Evolutionary conservation across 2,113 vertebrate genomes (phyloP).

Genomic region (Burhinus bistriatus): DNA sequence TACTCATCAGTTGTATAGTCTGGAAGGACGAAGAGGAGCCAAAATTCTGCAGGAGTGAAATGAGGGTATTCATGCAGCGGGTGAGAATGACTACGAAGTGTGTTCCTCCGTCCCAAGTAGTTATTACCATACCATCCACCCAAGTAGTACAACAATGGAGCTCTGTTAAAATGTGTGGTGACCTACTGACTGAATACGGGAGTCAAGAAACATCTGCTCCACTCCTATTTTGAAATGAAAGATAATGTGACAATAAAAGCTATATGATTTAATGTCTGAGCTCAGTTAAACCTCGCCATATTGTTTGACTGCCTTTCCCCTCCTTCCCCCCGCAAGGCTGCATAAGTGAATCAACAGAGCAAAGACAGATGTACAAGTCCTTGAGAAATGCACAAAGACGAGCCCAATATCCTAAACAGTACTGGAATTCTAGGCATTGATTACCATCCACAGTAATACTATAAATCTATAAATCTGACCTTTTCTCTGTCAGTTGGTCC

Average conservation of each 20-base stretch:
- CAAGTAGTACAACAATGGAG: constrained; percentile 35
- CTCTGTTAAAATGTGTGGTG: constrained; percentile 48
- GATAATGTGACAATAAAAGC: constrained; percentile 53
- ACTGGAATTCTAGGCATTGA: not conserved
- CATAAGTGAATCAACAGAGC: constrained; percentile 50
- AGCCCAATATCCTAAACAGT: not conserved
- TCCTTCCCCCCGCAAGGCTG: constrained; percentile 9
- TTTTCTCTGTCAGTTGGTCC: not conserved
- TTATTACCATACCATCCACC: constrained; percentile 24
- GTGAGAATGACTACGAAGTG: not conserved
- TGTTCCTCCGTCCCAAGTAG: constrained; percentile 10
- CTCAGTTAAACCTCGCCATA: constrained; percentile 7
- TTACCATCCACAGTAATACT: not conserved
- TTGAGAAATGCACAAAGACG: not conserved
- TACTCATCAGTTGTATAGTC: not conserved
- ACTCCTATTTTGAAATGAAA: constrained; percentile 40
- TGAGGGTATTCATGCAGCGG: not conserved
- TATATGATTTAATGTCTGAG: constrained; percentile 49
- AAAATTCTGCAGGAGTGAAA: constrained; percentile 29
- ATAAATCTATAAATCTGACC: not conserved
- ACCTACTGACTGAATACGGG: constrained; percentile 32
- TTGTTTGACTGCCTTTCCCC: not conserved
- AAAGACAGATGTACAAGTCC: constrained; percentile 40
- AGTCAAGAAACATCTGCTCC: constrained; percentile 67
- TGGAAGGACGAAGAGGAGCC: constrained; percentile 19